phyloP scores from a whole-genome alignment of 1,140 invertebrate genomes.

The Drosophila melanogaster region DNA sequence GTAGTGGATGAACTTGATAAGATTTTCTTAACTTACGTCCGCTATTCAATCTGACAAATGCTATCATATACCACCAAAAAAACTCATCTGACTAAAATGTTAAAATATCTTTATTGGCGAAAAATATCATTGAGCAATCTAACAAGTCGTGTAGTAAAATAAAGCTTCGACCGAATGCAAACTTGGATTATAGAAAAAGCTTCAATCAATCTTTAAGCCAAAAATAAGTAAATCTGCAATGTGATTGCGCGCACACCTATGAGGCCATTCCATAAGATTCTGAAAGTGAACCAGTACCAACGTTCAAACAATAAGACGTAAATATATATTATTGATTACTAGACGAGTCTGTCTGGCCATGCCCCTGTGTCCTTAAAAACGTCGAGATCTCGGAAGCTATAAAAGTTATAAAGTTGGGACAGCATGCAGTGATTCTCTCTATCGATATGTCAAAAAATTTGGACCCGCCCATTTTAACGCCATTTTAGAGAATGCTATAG shows the following conservation, averaged over 20 bases:
- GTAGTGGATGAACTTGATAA: slow-evolving; percentile 72
- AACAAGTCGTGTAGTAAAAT: background rate
- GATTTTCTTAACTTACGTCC: slow-evolving; percentile 42
- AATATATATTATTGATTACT: no score
- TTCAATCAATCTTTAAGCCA: slow-evolving; percentile 11
- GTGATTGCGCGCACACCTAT: slow-evolving; percentile 87
- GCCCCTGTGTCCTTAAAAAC: no score
- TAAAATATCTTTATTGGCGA: background rate
- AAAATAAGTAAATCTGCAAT: slow-evolving; percentile 16
- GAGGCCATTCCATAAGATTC: slow-evolving; percentile 89
- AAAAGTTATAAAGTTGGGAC: no score
- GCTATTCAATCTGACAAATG: slow-evolving; percentile 5
- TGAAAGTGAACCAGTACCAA: slow-evolving; percentile 87
- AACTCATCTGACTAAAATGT: background rate
- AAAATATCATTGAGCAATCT: background rate
- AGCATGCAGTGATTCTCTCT: no score
- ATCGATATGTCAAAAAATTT: no score
- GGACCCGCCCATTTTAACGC: no score
- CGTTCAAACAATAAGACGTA: slow-evolving; percentile 76
- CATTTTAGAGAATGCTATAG: no score
- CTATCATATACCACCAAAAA: background rate
- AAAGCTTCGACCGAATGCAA: background rate
- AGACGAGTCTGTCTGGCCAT: no score
- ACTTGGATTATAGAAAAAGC: background rate
- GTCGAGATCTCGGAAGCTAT: no score